Evolutionary conservation across 2,888 invertebrate species (phyloP), one percentile per base, ranked within the genome.

Genomic region (Dryococelus australis): DNA sequence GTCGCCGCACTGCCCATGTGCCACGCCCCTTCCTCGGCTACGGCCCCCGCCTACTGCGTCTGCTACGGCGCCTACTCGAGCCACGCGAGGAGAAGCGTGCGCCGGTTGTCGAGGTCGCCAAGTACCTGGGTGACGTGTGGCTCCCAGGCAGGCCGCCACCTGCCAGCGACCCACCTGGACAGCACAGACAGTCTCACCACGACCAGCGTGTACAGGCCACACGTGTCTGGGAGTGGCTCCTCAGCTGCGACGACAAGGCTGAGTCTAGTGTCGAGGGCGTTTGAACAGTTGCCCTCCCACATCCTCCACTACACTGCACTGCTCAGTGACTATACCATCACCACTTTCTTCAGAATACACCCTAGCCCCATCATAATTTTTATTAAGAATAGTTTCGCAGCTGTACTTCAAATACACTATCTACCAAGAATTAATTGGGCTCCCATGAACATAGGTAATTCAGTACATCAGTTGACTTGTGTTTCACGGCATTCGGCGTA

Each of bases 11-110:
- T 20, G 94, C 94, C n/a, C 94, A 94, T 90, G 93, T 94, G 86
- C 95, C 95, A 0, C 92, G 93, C 0, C 93, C 92, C 87, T 94
- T 95, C 91, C 93, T 94, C 65, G 93, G 94, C 84, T 96, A 97
- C 92, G 94, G 96, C 0, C 95, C 96, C 0, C 93, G 96, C 43
- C 91, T 96, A 24, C 93, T 96, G 91, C 93, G 96, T 89, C 94
- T 96, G 90, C 95, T 96, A 91, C 94, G 96, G 87, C 94, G 96
- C 90, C 93, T 96, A 86, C 93, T 97, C 88, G 96, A 96, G 87
- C 95, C 95, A 89, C 95, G 95, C 90, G 93, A 95, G 0, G 95
- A 95, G 86, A 94, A 95, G 90, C 93, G 96, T n/a, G 94, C 94
- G 87, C 93, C 94, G 88, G 93, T 94, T 8, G 94, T 94, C 16